Evolutionary conservation across 2,113 vertebrate species (phyloP), one percentile per base, ranked within the genome.

Genomic region (Okapia johnstoni): DNA sequence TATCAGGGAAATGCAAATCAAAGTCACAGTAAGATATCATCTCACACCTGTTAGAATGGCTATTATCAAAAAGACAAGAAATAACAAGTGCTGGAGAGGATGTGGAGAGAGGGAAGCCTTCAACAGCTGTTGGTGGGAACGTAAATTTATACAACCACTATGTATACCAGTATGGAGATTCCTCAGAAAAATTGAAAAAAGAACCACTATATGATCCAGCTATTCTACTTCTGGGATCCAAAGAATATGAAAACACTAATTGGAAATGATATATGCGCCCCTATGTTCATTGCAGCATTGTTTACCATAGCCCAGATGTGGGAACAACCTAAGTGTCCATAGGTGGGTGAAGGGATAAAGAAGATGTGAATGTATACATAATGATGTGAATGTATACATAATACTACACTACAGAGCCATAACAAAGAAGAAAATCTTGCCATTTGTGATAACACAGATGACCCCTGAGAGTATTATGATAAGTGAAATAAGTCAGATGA

Each of bases 181-280:
- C 52, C 80, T 84, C 80, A 55, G 40, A 55, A 84, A 84, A 84
- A 55, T 6, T 40, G 13, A 36, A 26, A 84, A 55, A 14, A 40
- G 21, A 40, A 55, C 52, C 40, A 55, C 80, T 23, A 16, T 26
- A 54, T 10, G 80, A 40, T 9, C 7, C 52, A 84, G 33, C 7
- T 55, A 55, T 55, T 40, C 21, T 13, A 84, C n/a, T 40, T 84
- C n/a, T 55, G 33, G 33, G 36, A 55, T 2, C 52, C n/a, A 55
- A 36, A 84, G 52, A 55, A 55, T 55, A 84, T 1, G 13, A 36
- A 55, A 84, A 84, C 33, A 15, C 21, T 55, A 26, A 84, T 55
- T 55, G 17, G 33, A 55, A 55, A 55, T 0, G 0, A 40, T 25
- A 9, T 26, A 26, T 55, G n/a, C 1, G 0, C n/a, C 23, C 7